A percentile compares a stretch with the other conserved stretches of the same genome.
phyloP scores from a whole-genome alignment of 2,113 vertebrate genomes.

The Microcebus murinus region DNA sequence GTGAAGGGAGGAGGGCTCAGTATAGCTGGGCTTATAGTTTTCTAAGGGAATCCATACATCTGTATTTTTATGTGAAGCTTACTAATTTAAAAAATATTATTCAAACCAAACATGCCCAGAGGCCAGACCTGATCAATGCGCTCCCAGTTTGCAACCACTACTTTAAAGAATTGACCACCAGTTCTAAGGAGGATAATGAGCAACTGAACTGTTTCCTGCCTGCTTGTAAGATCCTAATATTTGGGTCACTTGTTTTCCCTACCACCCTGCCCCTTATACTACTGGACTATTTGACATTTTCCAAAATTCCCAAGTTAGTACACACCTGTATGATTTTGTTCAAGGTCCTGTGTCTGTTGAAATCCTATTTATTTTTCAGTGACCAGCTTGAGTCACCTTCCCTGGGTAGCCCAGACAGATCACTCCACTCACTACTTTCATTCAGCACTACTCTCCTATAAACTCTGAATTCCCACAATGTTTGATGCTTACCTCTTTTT shows the following conservation, averaged over 20 bases:
- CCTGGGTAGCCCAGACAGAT: background rate
- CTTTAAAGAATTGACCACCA: background rate
- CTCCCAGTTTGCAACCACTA: background rate
- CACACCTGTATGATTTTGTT: background rate
- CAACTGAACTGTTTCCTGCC: background rate
- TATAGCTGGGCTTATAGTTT: background rate
- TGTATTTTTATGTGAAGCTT: background rate
- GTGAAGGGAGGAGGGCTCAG: background rate
- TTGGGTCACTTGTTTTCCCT: background rate
- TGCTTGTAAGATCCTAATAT: background rate
- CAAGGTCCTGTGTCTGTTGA: background rate
- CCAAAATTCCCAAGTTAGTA: background rate
- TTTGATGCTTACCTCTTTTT: background rate
- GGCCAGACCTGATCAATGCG: background rate
- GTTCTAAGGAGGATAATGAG: background rate
- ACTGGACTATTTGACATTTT: background rate
- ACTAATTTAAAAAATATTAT: background rate
- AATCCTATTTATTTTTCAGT: background rate
- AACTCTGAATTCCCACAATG: background rate
- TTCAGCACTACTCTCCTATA: background rate
- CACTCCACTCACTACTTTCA: background rate
- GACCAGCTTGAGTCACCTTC: background rate
- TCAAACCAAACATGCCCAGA: background rate
- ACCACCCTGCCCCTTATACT: background rate
- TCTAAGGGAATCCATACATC: background rate